Evolutionary conservation across 2,797 vertebrate species (phyloP).

Genomic region (Gymnothorax reevesii): DNA sequence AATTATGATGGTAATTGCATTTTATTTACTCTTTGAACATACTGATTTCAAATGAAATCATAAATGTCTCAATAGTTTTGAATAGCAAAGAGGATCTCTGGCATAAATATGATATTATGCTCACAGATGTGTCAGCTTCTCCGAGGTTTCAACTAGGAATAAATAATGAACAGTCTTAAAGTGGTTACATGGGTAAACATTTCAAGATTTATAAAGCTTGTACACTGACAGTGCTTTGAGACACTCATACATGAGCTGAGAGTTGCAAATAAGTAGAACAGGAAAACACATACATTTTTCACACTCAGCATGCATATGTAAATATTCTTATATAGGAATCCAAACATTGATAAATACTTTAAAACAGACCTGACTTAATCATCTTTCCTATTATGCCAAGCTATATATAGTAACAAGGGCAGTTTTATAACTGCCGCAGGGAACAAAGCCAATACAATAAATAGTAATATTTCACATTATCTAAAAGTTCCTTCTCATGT

Average conservation of each 20-base stretch:
- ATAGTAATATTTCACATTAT: background rate
- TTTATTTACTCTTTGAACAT: too few species aligned
- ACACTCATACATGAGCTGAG: background rate
- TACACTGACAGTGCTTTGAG: background rate
- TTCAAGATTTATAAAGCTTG: background rate
- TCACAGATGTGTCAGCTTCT: background rate
- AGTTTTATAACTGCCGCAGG: background rate
- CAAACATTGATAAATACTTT: background rate
- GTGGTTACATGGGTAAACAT: background rate
- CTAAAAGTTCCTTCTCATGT: background rate
- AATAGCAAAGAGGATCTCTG: background rate
- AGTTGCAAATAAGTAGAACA: background rate
- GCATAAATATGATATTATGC: background rate
- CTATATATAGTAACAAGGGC: background rate
- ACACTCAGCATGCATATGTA: background rate
- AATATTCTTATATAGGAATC: background rate
- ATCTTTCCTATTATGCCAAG: background rate
- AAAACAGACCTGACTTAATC: background rate
- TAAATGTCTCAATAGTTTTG: background rate
- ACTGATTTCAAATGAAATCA: too few species aligned
- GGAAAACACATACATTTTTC: background rate
- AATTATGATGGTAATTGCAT: too few species aligned
- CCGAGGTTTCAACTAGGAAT: background rate
- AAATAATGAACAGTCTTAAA: background rate
- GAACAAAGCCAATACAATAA: background rate